A percentile compares a stretch with the other conserved stretches of the same genome.
Conservation (phyloP, 1,140 invertebrate genomes). For the Centruroides vittatus region DNA sequence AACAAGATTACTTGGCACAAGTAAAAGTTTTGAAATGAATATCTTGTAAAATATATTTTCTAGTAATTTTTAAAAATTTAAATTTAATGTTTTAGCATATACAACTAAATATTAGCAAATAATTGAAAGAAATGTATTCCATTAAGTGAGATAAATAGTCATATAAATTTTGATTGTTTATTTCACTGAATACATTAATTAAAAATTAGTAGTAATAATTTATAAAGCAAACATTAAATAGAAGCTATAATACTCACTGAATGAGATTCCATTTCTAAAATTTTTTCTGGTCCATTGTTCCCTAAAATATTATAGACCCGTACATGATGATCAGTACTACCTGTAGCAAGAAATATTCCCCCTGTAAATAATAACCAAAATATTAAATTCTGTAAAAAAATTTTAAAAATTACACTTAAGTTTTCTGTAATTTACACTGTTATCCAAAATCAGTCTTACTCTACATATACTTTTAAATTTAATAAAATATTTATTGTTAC, state of each 20-base stretch:
- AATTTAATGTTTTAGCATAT: too few relatives aligned
- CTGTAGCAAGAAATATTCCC: conserved; percentile 83
- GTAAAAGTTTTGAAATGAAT: too few relatives aligned
- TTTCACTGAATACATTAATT: too few relatives aligned
- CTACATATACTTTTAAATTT: neutral
- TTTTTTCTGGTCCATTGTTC: conserved; percentile 50
- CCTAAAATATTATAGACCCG: conserved; percentile 72
- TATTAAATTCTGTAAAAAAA: neutral
- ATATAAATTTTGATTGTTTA: too few relatives aligned
- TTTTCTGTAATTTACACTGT: too few relatives aligned
- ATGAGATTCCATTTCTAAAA: conserved; percentile 76
- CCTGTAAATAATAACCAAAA: conserved; percentile 33
- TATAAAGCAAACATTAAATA: neutral
- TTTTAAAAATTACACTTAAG: neutral
- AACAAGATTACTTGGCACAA: too few relatives aligned
- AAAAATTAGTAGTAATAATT: neutral
- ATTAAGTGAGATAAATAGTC: too few relatives aligned
- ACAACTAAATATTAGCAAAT: too few relatives aligned
- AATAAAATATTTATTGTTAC: neutral
- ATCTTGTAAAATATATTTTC: too few relatives aligned
- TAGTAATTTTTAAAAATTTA: too few relatives aligned
- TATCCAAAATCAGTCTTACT: too few relatives aligned
- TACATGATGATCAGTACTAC: conserved; percentile 85
- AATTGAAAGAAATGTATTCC: too few relatives aligned
- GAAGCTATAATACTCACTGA: conserved; percentile 28